A percentile compares a stretch with the other conserved stretches of the same genome.
These are phyloP conservation scores for Coptodon rendalli DNA, from an alignment of 2,113 vertebrate species.

Conservation along the genomic window DNA sequence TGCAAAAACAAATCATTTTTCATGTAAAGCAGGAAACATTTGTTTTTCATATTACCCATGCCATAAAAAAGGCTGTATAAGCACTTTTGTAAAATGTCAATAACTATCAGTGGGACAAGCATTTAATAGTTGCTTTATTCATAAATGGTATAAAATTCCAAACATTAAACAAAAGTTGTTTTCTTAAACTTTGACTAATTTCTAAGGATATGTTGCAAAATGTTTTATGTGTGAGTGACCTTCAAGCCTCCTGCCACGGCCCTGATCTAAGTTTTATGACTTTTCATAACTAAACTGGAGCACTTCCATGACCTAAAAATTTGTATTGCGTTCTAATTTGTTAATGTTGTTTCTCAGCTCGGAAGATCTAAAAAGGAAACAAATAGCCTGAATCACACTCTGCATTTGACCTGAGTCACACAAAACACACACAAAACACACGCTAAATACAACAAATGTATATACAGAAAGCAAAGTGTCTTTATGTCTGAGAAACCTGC, in stretches of 20 bases:
- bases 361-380: background rate
- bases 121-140: background rate
- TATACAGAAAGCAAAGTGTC: background rate
- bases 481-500: background rate
- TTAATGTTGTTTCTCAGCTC: constrained; percentile 10
- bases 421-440: background rate
- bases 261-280: background rate
- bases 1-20: background rate
- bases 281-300: background rate
- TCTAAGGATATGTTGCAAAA: background rate
- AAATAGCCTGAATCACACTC: background rate
- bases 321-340: constrained; percentile 31
- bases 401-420: background rate
- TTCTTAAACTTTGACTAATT: background rate
- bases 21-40: background rate
- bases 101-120: background rate
- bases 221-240: background rate
- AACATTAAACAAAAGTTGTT: background rate
- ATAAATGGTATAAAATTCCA: background rate
- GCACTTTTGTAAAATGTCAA: background rate
- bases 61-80: background rate
- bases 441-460: background rate
- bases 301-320: constrained; percentile 30
- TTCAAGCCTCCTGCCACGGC: background rate
- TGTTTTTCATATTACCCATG: background rate